Evolutionary conservation across 2,888 invertebrate species (phyloP).

Genomic region (Teleogryllus oceanicus): DNA sequence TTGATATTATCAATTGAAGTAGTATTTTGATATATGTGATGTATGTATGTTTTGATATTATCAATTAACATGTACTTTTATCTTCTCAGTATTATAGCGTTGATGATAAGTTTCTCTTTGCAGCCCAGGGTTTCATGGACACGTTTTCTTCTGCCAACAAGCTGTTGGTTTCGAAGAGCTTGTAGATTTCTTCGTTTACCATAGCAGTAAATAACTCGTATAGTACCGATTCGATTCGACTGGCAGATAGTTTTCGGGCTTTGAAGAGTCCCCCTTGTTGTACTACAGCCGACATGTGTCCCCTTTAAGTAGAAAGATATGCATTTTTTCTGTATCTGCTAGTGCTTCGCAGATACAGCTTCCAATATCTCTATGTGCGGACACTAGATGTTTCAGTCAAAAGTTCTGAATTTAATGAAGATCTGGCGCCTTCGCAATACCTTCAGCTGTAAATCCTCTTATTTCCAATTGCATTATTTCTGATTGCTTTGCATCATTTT

Average conservation of each 20-base stretch:
- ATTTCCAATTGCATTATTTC: too few relatives aligned
- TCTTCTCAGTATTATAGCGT: not conserved
- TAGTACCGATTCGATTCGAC: not conserved
- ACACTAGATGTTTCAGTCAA: not conserved
- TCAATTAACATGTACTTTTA: too few relatives aligned
- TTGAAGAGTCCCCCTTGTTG: not conserved
- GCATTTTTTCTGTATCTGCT: not conserved
- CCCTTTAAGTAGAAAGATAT: not conserved
- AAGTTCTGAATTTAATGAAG: not conserved
- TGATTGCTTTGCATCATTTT: too few relatives aligned
- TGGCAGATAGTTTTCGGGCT: not conserved
- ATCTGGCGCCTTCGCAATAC: not conserved
- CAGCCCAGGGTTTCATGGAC: not conserved
- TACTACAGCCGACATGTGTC: not conserved
- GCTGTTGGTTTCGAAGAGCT: not conserved
- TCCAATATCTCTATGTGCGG: not conserved
- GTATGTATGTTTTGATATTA: too few relatives aligned
- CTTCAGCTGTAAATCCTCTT: not conserved
- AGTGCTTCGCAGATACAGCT: not conserved
- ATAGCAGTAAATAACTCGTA: not conserved
- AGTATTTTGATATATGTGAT: too few relatives aligned
- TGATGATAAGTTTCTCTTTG: not conserved
- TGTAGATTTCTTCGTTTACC: not conserved
- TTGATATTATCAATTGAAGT: too few relatives aligned
- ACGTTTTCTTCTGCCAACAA: not conserved